Base-by-base conservation (phyloP, 1,140 invertebrate genomes). In the Arctopsyche grandis region DNA sequence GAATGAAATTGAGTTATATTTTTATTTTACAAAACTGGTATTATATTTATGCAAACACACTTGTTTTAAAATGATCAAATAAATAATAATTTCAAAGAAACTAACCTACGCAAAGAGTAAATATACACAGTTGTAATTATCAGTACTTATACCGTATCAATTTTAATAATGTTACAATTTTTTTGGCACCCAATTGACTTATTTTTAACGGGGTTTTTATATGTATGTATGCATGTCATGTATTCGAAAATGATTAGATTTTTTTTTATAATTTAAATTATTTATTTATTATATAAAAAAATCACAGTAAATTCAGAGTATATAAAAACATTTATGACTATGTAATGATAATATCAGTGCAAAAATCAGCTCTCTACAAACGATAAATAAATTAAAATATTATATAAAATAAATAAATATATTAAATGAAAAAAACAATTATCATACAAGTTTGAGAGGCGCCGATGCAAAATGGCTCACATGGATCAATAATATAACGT, bases 221-320 rank as follows among this genome's bases (percentile, higher is more conserved):
- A n/a, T n/a, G n/a, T n/a, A n/a, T n/a, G n/a, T n/a, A n/a, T n/a
- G n/a, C n/a, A n/a, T n/a, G n/a, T n/a, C n/a, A n/a, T 52, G 48
- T 52, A 52, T 52, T 66, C 9, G 14, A 66, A 66, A 66, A 66
- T 22, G 5, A 66, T 22, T 29, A 24, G 24, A 66, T 4, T 3
- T 21, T 26, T 22, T 63, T 66, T 66, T 66, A 3, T 66, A 66
- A 29, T 24, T 66, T 26, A 66, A 66, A 66, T 66, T 26, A 66
- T 66, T 66, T 66, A 66, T 66, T 66, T 10, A 60, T 26, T 29
- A 26, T 66, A 24, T 26, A 66, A 66, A 38, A 38, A 66, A 66
- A 66, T 66, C 63, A 66, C 63, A 66, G 63, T 66, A 24, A 26
- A 66, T 66, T 24, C n/a, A 26, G 63, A 66, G 63, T 66, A 66